Base-by-base conservation (phyloP, 1,140 invertebrate genomes). In the Triops longicaudatus region DNA sequence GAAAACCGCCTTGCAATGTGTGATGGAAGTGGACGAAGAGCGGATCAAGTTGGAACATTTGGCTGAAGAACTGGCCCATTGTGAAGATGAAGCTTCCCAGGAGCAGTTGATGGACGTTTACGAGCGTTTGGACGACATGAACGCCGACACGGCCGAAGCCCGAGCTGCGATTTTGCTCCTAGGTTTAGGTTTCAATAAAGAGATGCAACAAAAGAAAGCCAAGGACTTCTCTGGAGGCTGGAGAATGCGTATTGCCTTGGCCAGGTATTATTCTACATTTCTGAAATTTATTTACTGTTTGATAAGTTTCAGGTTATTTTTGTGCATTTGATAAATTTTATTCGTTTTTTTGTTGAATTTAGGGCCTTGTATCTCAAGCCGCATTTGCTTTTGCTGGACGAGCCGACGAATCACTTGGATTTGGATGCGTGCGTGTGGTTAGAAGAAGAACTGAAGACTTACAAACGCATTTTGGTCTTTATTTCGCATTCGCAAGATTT, bases 401-500 rank as follows among this genome's bases (percentile, higher is more conserved):
- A 91, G 81, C 90, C 90, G 0, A 90, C 89, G 7, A 90, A 91
- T 82, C 90, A 91, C 84, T 82, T 91, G 50, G 90, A 91, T 86
- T 83, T 91, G 91, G 97, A 89, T 83, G 97, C 97, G 72, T 99
- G 97, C 86, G 97, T 99, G n/a, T 99, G 98, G 98, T 88, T 99
- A 28, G 97, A 99, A 86, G 94, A 97, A 84, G 97, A 99, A 86
- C 86, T 99, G 1, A 97, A 96, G 86, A 91, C 91, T 84, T 97
- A 99, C 83, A 98, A 98, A 85, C 88, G 97, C 82, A 99, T 99
- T 85, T 86, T 99, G 80, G 93, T 99, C n/a, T 90, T 99, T 74
- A 97, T 99, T 80, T 99, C 97, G 1, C 98, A 99, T 85, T 99
- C 98, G 7, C 98, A 99, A 88, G 98, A 99, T 90, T 99, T 99